These are phyloP conservation scores for Tragopan temminckii DNA, from an alignment of 2,797 vertebrate genomes.

Conservation along the genomic window DNA sequence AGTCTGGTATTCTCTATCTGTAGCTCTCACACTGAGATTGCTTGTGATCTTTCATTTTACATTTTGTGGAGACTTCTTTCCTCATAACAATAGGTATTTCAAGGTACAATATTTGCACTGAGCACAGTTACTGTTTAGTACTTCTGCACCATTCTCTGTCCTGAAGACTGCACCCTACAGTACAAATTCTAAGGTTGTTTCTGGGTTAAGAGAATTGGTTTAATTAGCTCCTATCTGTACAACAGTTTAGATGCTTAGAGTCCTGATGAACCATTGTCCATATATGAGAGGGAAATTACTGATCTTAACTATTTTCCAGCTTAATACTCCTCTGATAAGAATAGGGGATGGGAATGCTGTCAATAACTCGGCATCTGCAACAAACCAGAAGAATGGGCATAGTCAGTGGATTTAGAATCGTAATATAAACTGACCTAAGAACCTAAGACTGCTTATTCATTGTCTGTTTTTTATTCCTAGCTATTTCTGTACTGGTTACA, in stretches of 20 bases:
- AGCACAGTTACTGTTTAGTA: not conserved
- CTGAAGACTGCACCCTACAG: not conserved
- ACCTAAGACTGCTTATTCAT: constrained; percentile 6
- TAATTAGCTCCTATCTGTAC: not conserved
- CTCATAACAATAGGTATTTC: not conserved
- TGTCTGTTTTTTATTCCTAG: constrained; percentile 15
- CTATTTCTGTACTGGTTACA: constrained; percentile 2
- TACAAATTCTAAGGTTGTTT: not conserved
- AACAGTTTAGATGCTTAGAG: not conserved
- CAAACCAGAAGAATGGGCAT: not conserved
- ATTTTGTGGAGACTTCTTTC: not conserved
- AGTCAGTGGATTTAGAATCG: not conserved
- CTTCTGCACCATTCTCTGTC: not conserved
- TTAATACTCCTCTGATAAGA: not conserved
- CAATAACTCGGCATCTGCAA: not conserved
- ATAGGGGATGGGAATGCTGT: not conserved
- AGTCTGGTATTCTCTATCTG: not conserved
- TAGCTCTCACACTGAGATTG: not conserved
- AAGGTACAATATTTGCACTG: not conserved
- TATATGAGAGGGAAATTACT: not conserved
- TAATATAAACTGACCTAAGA: constrained; percentile 3
- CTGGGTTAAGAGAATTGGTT: not conserved
- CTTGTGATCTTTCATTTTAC: not conserved
- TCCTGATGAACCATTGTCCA: not conserved
- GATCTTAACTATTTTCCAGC: not conserved